Evolutionary conservation across 2,797 vertebrate genomes (phyloP), one percentile per base, ranked within the genome.

Genomic region (Enteromius paludinosus): DNA sequence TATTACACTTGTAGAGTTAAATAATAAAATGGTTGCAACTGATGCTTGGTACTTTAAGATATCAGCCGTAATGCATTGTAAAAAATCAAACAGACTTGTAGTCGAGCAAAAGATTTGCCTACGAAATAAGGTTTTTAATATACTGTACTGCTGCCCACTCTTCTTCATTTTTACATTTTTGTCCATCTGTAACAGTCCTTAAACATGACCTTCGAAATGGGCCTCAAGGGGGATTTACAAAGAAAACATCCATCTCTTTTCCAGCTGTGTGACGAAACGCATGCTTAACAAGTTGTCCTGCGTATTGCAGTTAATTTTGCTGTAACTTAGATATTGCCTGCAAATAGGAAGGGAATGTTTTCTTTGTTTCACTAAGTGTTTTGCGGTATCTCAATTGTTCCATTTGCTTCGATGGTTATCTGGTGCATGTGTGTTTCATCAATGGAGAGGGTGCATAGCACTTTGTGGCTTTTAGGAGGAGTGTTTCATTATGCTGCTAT

Each of bases 221-320:
- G 79, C 84, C 88, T 74, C 87, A 66, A 70, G 1, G 0, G 89
- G 89, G 89, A 64, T 85, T 79, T 83, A 52, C 71, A 86, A 86
- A 76, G 82, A 89, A 93, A 88, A 91, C 84, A 89, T 92, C 83
- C 74, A 68, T 28, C 76, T 76, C 87, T 86, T 87, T 90, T 87
- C 88, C 75, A 79, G 38, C 83, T 65, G 83, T 62, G 65, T 43
- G 38, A 49, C 86, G 79, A 49, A 78, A 86, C 17, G 20, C 52
- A 70, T 20, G 12, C 14, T 82, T 66, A 41, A 74, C 70, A 64
- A 56, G 62, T 75, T 76, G 18, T 75, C 23, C 43, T 45, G 11
- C 0, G 6, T 70, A 41, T 23, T 72, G 41, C 72, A 64, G n/a
- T 10, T 73, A 3, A 2, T 25, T 72, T 52, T 72, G 5, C n/a